Evolutionary conservation across 2,113 vertebrate species (phyloP).

Genomic region (Bos taurus): DNA sequence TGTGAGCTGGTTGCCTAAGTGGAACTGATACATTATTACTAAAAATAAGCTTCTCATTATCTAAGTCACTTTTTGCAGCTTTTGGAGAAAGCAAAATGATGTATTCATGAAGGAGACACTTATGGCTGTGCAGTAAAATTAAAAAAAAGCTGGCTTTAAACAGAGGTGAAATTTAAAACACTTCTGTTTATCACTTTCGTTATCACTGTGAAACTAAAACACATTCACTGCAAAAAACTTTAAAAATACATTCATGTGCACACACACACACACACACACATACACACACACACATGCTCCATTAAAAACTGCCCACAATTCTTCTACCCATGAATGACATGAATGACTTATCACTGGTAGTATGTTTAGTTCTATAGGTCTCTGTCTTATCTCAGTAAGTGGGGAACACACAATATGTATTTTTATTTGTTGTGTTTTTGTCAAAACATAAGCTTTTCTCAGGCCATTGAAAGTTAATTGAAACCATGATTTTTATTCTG

Average conservation of each 20-base stretch:
- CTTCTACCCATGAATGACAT: neutral
- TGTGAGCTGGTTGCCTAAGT: constrained; percentile 15
- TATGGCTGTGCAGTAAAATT: neutral
- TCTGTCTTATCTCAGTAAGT: neutral
- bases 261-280: fast-evolving
- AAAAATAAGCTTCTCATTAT: constrained; percentile 52
- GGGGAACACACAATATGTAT: neutral
- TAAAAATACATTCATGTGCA: neutral
- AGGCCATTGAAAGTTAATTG: neutral
- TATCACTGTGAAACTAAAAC: neutral
- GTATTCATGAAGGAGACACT: constrained; percentile 43
- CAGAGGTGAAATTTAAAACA: constrained; percentile 22
- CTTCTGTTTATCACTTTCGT: neutral
- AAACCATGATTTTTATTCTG: neutral
- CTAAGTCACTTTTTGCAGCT: constrained; percentile 31
- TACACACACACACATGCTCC: neutral
- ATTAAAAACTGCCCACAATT: neutral
- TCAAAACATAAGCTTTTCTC: neutral
- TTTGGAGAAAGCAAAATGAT: constrained; percentile 39
- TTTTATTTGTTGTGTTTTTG: neutral
- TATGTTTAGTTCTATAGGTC: neutral
- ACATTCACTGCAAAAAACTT: neutral
- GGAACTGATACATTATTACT: neutral
- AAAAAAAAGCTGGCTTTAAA: neutral
- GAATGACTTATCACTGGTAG: neutral